Conservation (phyloP, 2,797 vertebrate genomes). For the Pseudochirops cupreus region DNA sequence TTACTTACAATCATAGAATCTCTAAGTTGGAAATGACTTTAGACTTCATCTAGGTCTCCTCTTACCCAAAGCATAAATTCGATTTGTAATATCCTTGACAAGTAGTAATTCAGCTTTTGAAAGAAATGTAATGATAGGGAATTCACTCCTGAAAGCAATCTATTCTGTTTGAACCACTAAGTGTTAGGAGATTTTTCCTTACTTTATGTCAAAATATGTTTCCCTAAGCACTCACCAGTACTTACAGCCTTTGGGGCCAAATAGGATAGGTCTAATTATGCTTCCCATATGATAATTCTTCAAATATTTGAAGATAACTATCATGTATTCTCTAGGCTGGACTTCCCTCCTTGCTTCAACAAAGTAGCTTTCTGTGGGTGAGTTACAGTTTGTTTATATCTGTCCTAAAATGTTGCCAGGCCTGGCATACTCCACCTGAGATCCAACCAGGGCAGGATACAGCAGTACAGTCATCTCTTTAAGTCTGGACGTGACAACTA, state of each 20-base stretch:
- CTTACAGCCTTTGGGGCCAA: neutral
- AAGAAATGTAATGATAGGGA: neutral
- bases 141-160: neutral
- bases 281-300: neutral
- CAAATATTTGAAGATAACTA: neutral
- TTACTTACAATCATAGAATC: neutral
- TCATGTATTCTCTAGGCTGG: neutral
- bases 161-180: neutral
- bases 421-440: no score
- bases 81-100: neutral
- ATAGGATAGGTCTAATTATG: neutral
- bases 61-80: neutral
- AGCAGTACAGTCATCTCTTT: no score
- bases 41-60: neutral
- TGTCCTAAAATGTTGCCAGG: no score
- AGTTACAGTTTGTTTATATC: no score
- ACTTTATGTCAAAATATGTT: neutral
- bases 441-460: no score
- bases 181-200: no score
- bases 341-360: neutral
- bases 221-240: neutral
- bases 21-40: neutral
- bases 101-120: neutral
- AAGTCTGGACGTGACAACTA: no score
- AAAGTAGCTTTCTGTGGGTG: neutral